Base-by-base conservation (phyloP, 1,140 invertebrate genomes). In the Camponotus vicinus region DNA sequence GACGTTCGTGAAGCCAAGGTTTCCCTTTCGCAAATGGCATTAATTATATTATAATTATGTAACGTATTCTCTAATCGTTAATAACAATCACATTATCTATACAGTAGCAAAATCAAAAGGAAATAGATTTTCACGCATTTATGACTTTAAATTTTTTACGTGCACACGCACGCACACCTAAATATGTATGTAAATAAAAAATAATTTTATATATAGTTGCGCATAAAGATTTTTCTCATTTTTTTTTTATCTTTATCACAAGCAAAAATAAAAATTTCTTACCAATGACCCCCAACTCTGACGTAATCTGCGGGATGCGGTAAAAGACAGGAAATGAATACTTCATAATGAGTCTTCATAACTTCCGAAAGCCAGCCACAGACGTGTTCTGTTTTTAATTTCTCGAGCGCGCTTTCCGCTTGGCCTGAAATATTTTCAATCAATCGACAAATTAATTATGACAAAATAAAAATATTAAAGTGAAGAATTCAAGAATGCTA, bases 281-380 rank as follows among this genome's bases (percentile, higher is more conserved):
- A 98, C 99, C 98, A 99, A 94, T 99, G 98, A 8, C 98, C 98
- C 45, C 98, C 98, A 84, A 99, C 98, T 90, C 98, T 96, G 76
- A 98, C 98, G 95, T 98, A 98, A 92, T 99, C 98, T 18, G 97
- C 97, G 70, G 98, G 98, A 96, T 98, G 97, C 7, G 98, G 98
- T 64, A 98, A 93, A 32, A 99, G 94, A 91, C 98, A 98, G 34
- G 98, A 97, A 67, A 99, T 95, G 95, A 97, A 99, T 66, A 98
- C 97, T 85, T 98, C 97, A 94, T 99, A 98, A 95, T 99, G 98
- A 4, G 96, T 97, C 93, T 97, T 97, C 89, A 97, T 97, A 63
- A 99, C 97, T 91, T 97, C 96, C 80, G 97, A 97, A 52, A 99
- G 94, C 99, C 99, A 99, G 45, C 97, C 97, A 93, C 98, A 98